Base-by-base conservation (phyloP, 2,113 vertebrate genomes). In the Reinhardtius hippoglossoides region DNA sequence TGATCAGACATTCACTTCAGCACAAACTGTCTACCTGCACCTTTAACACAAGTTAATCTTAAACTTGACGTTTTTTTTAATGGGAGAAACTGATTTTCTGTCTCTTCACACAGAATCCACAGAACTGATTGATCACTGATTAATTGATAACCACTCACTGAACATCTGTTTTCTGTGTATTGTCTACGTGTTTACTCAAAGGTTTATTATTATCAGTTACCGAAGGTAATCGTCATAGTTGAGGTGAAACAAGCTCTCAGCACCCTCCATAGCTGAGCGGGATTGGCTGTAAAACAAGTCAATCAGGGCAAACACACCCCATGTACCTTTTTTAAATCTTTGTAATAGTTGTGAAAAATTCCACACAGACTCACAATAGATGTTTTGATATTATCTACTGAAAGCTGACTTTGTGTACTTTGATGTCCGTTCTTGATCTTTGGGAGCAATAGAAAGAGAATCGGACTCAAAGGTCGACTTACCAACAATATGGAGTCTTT, bases 41-140 rank as follows among this genome's bases (percentile, higher is more conserved):
- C 0, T 64, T 37, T 61, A 27, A 37, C 5, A 50, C n/a, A 35
- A 48, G 27, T 31, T 10, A 12, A 60, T 62, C 40, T 54, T n/a
- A 16, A 62, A 20, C 42, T 62, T 58, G 37, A 42, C 48, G 46
- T 15, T 58, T 78, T 58, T 78, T 86, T 67, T 66, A 66, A 58
- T 18, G 9, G 20, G 71, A 63, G 52, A 72, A 67, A 35, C 9
- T 42, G 5, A 35, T 20, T 66, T 42, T 61, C 23, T 12, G 13
- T 48, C 27, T 56, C 27, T 68, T 67, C 8, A 18, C 27, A 67
- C 9, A 18, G 15, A 84, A 46, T 63, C 31, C 62, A 67, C 46
- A 52, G 5, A 21, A 52, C 27, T 27, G 16, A 74, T 44, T n/a
- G 18, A 74, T 67, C 23, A 37, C 48, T 37, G 24, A 78, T 60